Evolutionary conservation across 92 coral and sea anemone genomes (phyloP), one percentile per base, ranked within the genome.

Genomic region (Paramuricea clavata): DNA sequence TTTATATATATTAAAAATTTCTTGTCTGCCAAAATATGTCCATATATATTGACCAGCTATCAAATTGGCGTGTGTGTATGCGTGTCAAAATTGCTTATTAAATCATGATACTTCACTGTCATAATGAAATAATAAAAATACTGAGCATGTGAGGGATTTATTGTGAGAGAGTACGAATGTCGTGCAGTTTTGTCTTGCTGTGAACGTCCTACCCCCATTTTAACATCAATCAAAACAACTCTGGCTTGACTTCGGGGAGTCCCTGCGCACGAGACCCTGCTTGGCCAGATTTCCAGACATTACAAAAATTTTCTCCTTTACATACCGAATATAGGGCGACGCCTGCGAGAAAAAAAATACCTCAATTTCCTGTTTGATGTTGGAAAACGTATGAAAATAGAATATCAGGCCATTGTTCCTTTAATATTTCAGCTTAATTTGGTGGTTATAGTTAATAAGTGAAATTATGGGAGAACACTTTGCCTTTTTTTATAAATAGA

Each of bases 161-260:
- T 27, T 26, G 72, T 65, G 39, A 27, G 41, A 33, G 11, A 28
- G 72, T 11, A 65, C 21, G 21, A 65, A 28, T 65, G n/a, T 65
- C 72, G 22, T 65, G 72, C 41, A 65, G 72, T 65, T 10, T 27
- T 65, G 1, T 21, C 72, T 10, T 1, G 21, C 72, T 28, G 72
- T 25, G 41, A 65, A 28, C 39, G 22, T 27, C 41, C 72, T 65
- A 33, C 62, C 72, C 72, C 39, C 41, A 60, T 31, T 65, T 33
- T 65, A 65, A 65, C 21, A 65, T 65, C 36, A 65, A 65, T 27
- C 35, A 65, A 26, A 65, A 27, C 41, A 65, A 65, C n/a, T 15
- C 72, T 28, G 19, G 34, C 22, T 31, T 1, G 1, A 28, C 72
- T 28, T 65, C 62, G 9, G 36, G 36, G 72, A 65, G 72, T 26